Conservation (phyloP, 1,140 invertebrate genomes). For the Tetragnatha versicolor region DNA sequence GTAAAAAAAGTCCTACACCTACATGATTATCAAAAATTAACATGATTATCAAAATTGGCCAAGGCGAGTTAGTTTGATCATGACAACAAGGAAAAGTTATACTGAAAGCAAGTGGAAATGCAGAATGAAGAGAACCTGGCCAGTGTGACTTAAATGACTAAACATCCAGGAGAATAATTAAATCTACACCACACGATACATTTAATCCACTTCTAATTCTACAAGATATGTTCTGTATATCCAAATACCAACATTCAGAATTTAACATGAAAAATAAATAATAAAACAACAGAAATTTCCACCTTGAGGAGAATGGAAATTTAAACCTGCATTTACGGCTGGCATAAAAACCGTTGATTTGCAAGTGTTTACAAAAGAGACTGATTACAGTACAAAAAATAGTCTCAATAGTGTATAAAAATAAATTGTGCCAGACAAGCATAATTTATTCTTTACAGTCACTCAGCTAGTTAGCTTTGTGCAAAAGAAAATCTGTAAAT, state of each 20-base stretch:
- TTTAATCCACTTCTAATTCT: constrained; percentile 15
- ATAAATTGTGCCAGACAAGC: constrained; percentile 53
- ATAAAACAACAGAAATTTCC: constrained; percentile 17
- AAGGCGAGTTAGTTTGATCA: constrained; percentile 53
- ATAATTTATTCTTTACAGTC: constrained; percentile 28
- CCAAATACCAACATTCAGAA: constrained; percentile 43
- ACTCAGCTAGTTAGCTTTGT: constrained; percentile 30
- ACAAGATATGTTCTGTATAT: constrained; percentile 53
- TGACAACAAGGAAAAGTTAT: background rate
- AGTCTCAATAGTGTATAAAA: constrained; percentile 52
- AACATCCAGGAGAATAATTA: constrained; percentile 41
- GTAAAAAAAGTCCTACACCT: constrained; percentile 22
- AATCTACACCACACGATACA: constrained; percentile 42
- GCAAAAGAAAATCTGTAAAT: constrained; percentile 45
- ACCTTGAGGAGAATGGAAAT: constrained; percentile 38
- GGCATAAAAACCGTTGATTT: constrained; percentile 33
- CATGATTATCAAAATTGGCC: constrained; percentile 54
- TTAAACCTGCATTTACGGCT: constrained; percentile 45
- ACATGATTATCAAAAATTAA: constrained; percentile 52
- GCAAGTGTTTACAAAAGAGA: constrained; percentile 32
- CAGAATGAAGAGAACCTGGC: constrained; percentile 46
- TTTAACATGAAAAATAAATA: constrained; percentile 44
- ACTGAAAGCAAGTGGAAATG: background rate
- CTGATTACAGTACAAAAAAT: constrained; percentile 47
- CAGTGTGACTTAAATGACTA: constrained; percentile 44